These are phyloP conservation scores for Kryptolebias ocellatus DNA, from an alignment of 2,797 vertebrate genomes.

Conservation along the genomic window DNA sequence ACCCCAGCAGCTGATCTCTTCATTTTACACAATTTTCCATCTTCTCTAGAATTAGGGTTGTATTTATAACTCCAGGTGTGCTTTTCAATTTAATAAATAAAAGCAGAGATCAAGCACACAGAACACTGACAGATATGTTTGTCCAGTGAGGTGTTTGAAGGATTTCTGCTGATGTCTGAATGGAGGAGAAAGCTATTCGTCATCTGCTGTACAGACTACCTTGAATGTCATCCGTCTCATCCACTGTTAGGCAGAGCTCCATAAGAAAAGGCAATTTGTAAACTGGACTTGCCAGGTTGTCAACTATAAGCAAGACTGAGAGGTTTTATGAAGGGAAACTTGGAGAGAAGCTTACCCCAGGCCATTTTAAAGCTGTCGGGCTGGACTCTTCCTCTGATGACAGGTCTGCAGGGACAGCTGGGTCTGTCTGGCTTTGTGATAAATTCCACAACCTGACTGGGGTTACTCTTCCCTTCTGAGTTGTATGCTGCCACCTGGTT, in stretches of 20 bases:
- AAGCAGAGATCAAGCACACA: conserved; percentile 9
- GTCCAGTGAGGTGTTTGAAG: conserved; percentile 23
- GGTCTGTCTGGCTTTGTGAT: conserved; percentile 92
- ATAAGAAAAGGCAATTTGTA: conserved; percentile 15
- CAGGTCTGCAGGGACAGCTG: conserved; percentile 86
- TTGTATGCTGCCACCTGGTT: conserved; percentile 94
- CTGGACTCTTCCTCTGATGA: conserved; percentile 90
- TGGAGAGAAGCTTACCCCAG: conserved; percentile 87
- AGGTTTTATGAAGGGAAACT: conserved; percentile 9
- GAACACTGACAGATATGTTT: conserved; percentile 32
- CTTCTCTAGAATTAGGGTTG: too few species aligned
- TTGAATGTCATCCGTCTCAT: conserved; percentile 34
- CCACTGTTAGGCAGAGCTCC: conserved; percentile 10
- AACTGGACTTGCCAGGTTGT: conserved; percentile 29
- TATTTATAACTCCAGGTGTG: not conserved
- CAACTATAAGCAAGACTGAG: conserved; percentile 4
- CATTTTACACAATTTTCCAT: too few species aligned
- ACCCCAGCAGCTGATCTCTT: too few species aligned
- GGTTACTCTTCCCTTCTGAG: conserved; percentile 96
- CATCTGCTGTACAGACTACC: conserved; percentile 25
- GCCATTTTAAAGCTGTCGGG: conserved; percentile 91
- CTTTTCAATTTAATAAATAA: conserved; percentile 14
- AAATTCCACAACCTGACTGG: conserved; percentile 91
- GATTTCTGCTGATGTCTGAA: conserved; percentile 39
- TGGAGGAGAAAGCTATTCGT: conserved; percentile 29